phyloP scores from a whole-genome alignment of 1,140 invertebrate species.

The Drosophila saltans region DNA sequence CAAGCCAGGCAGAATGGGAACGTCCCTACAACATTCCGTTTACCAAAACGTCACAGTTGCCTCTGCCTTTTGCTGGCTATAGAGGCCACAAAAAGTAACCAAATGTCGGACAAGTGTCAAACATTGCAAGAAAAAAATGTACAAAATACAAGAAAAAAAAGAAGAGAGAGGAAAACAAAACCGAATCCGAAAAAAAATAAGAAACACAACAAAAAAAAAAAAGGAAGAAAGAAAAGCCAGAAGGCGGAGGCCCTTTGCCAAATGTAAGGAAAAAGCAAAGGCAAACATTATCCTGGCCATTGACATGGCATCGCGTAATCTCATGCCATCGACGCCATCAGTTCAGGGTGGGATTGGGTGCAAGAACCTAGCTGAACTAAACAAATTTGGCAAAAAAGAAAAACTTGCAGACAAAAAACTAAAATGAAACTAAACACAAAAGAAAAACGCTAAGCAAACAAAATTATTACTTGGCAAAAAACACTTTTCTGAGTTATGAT shows the following conservation, averaged over 20 bases:
- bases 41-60: background rate
- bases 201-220: constrained; percentile 5
- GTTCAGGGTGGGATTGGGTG: background rate
- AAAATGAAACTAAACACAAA: constrained; percentile 18
- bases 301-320: constrained; percentile 32
- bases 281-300: constrained; percentile 49
- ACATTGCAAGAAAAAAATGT: constrained; percentile 29
- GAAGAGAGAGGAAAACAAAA: constrained; percentile 9
- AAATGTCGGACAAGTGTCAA: constrained; percentile 57
- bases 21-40: background rate
- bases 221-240: constrained; percentile 39
- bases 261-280: constrained; percentile 27
- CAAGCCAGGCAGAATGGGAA: constrained; percentile 24
- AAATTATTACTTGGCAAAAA: constrained; percentile 4
- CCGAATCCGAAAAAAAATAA: background rate
- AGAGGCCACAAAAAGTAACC: constrained; percentile 52
- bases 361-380: constrained; percentile 2
- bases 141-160: background rate
- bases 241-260: constrained; percentile 10
- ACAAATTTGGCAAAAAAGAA: constrained; percentile 11
- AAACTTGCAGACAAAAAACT: background rate
- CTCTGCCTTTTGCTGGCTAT: constrained; percentile 2
- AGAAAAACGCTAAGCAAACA: background rate
- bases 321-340: constrained; percentile 17
- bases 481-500: background rate